Evolutionary conservation across 2,113 vertebrate species (phyloP), one percentile per base, ranked within the genome.

Genomic region (Channa argus): DNA sequence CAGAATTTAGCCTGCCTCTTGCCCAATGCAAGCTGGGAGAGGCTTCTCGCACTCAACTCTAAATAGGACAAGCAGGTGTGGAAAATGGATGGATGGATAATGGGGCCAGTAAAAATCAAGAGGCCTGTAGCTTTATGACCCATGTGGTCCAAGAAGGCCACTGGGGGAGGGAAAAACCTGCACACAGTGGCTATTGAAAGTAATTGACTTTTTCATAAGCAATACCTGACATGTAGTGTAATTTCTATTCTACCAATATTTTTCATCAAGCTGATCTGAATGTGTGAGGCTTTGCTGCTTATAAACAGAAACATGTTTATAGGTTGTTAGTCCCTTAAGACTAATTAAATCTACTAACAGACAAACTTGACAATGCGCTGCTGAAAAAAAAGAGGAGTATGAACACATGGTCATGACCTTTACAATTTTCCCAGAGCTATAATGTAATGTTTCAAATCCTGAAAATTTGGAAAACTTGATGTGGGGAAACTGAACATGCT

Each of bases 281-380:
- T 84, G 68, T 86, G 68, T 36, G 56, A 63, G 54, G 59, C 60
- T 62, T 51, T 52, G 70, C 51, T 64, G 36, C 49, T 69, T 74
- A 81, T 79, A 77, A 85, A 86, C 80, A 87, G 53, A 67, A 84
- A 77, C 58, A 59, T 71, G 63, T 80, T 77, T 55, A 65, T 61
- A 13, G 53, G 51, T 46, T 79, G 69, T 86, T 83, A 83, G 79
- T 86, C 86, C 84, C 80, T 87, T 76, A 84, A 81, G 74, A 86
- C 77, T 85, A 87, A 89, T 90, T 90, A 88, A 79, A 84, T 79
- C 52, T 53, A 63, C 43, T 39, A 58, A 65, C 52, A 80, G 77
- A 86, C 76, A 73, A 84, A 79, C 65, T 80, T 87, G 84, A 85
- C 82, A 87, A 87, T 85, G 79, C 37, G 59, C 10, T 33, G 69